These are phyloP conservation scores for Parambassis ranga DNA, from an alignment of 2,797 vertebrate species.

Conservation along the genomic window DNA sequence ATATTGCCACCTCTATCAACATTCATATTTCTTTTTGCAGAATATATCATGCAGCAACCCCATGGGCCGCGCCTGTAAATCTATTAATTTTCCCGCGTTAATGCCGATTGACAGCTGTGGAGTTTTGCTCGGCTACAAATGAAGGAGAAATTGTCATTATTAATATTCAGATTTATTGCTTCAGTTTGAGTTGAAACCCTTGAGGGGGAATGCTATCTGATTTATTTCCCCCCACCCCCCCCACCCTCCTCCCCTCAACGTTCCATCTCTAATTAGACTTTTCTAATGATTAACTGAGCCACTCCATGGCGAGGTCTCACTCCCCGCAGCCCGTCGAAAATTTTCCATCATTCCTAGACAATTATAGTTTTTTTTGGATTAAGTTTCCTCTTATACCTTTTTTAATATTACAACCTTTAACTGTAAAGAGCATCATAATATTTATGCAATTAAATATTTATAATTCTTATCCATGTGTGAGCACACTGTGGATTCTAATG, in stretches of 20 bases:
- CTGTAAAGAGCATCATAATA: neutral
- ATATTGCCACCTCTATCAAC: neutral
- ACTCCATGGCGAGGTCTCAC: constrained; percentile 41
- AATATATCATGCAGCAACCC: neutral
- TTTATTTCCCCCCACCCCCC: constrained; percentile 65
- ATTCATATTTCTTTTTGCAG: constrained; percentile 9
- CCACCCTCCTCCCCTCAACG: constrained; percentile 51
- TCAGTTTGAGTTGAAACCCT: constrained; percentile 60
- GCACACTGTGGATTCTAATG: constrained; percentile 12
- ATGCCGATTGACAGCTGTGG: constrained; percentile 64
- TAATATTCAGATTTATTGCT: constrained; percentile 77
- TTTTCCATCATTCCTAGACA: constrained; percentile 52
- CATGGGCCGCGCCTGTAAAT: constrained; percentile 8
- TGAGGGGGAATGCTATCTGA: constrained; percentile 58
- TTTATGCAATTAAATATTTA: constrained; percentile 11
- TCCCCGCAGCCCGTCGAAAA: constrained; percentile 37
- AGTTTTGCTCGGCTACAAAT: constrained; percentile 47
- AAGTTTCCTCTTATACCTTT: constrained; percentile 3
- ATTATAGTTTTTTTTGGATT: constrained; percentile 44
- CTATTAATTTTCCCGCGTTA: constrained; percentile 55
- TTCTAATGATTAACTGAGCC: constrained; percentile 70
- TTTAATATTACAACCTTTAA: neutral
- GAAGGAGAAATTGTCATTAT: constrained; percentile 62
- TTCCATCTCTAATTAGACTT: constrained; percentile 75
- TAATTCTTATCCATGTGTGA: neutral